phyloP scores from a whole-genome alignment of 2,888 invertebrate species.

The Notodromas monacha region DNA sequence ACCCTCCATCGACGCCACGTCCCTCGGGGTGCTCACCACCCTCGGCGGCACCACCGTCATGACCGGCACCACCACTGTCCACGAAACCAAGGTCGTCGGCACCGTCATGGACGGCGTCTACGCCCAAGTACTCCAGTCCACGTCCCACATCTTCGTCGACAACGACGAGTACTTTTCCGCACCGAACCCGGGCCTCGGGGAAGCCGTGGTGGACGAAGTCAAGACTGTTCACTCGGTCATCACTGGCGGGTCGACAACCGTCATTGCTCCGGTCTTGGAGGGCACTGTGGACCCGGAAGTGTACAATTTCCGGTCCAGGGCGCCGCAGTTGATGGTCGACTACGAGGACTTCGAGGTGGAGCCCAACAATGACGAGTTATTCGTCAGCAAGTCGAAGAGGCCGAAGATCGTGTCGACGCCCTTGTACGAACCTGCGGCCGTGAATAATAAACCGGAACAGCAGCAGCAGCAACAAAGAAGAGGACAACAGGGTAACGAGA shows the following conservation, averaged over 20 bases:
- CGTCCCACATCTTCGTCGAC: constrained; percentile 24
- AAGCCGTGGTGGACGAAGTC: neutral
- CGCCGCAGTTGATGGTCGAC: neutral
- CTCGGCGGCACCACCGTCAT: constrained; percentile 48
- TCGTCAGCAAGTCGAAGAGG: too few relatives aligned
- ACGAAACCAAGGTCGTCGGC: constrained; percentile 60
- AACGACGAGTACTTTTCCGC: neutral
- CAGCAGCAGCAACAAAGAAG: too few relatives aligned
- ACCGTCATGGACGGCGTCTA: constrained; percentile 51
- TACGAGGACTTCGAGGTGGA: neutral
- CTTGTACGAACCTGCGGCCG: too few relatives aligned
- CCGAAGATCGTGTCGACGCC: too few relatives aligned
- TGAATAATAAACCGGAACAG: too few relatives aligned
- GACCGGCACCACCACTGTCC: constrained; percentile 46
- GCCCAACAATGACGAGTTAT: too few relatives aligned
- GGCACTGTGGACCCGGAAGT: constrained; percentile 2
- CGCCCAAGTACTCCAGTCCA: constrained; percentile 51
- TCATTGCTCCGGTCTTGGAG: constrained; percentile 9
- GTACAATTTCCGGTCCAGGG: neutral
- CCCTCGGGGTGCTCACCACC: constrained; percentile 45
- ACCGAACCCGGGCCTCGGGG: neutral
- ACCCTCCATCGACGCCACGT: constrained; percentile 7
- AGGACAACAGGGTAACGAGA: too few relatives aligned
- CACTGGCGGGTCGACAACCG: constrained; percentile 10
- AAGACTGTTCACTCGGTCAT: constrained; percentile 10